Percentiles rank a stretch among this genome's conserved stretches.
Evolutionary conservation across 2,797 vertebrate species (phyloP).

Genomic region (Arctocebus calabarensis): DNA sequence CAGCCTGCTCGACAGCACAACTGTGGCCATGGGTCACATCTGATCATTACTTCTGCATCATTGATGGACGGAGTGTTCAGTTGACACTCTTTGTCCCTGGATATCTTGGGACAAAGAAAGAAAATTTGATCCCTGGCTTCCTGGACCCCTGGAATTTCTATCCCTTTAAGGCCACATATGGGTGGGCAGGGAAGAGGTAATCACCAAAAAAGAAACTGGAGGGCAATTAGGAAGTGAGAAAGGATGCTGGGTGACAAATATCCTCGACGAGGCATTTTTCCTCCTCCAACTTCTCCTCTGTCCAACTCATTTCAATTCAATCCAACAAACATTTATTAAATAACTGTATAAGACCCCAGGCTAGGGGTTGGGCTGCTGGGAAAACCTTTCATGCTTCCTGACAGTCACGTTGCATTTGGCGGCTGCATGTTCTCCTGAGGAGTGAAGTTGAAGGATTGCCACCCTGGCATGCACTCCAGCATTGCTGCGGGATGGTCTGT

Average conservation of each 20-base stretch:
- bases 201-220: not conserved
- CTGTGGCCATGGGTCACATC: not conserved
- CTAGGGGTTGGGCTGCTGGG: not conserved
- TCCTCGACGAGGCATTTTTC: not conserved
- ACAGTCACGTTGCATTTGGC: not conserved
- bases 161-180: not conserved
- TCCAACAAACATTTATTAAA: not conserved
- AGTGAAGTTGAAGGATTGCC: not conserved
- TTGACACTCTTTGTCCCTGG: not conserved
- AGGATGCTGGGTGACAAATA: not conserved
- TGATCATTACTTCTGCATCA: not conserved
- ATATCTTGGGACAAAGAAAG: not conserved
- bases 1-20: not conserved
- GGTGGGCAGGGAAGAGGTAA: not conserved
- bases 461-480: not conserved
- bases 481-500: not conserved
- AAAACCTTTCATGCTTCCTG: not conserved
- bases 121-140: not conserved
- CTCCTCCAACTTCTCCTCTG: not conserved
- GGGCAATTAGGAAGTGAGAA: not conserved
- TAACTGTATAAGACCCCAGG: not conserved
- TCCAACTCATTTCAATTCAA: slow-evolving; percentile 10
- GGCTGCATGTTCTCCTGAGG: not conserved
- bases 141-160: not conserved
- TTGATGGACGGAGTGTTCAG: not conserved